Evolutionary conservation across 53 echinoderm and acorn worm genomes (phyloP), one percentile per base, ranked within the genome.

Genomic region (Echinometra lucunter): DNA sequence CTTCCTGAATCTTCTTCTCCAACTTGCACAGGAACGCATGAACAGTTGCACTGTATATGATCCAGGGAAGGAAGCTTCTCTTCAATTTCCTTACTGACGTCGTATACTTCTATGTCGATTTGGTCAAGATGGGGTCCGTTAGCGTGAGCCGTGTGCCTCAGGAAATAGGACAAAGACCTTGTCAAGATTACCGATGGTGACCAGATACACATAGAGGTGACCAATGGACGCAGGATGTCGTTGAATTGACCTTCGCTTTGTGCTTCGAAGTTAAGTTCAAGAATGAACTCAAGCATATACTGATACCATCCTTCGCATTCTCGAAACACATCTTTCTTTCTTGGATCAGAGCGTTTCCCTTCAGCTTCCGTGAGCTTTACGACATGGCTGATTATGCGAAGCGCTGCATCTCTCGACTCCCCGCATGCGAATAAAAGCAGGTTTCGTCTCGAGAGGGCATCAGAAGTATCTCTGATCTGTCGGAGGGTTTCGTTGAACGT

Each of bases 181-280:
- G 49, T 49, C 85, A 47, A 6, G 28, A 83, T n/a, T 2, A 2
- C 45, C 49, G 85, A 83, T 83, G 49, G 85, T 11, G 27, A 25
- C 85, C 45, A 49, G 28, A 49, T 49, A 12, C 49, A n/a, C 2
- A 83, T 45, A 5, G 27, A 18, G 2, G 45, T 47, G 2, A 89
- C 89, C 35, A 60, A 25, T 89, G 89, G 89, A 40, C 37, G 13
- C 0, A 89, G 89, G 35, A 58, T 27, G 17, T 34, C 60, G 49
- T 89, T 89, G 32, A 89, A 38, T 2, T 35, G 58, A 45, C 89
- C 89, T 8, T 58, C 17, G 35, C 89, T 89, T 35, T 42, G 18
- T 44, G 91, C 42, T 67, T 91, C 91, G 16, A 69, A 67, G 69
- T 91, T 91, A 8, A 91, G 45, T 6, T 67, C 70, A 38, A 91